Evolutionary conservation across 2,888 invertebrate species (phyloP).

Genomic region (Idaea aversata): DNA sequence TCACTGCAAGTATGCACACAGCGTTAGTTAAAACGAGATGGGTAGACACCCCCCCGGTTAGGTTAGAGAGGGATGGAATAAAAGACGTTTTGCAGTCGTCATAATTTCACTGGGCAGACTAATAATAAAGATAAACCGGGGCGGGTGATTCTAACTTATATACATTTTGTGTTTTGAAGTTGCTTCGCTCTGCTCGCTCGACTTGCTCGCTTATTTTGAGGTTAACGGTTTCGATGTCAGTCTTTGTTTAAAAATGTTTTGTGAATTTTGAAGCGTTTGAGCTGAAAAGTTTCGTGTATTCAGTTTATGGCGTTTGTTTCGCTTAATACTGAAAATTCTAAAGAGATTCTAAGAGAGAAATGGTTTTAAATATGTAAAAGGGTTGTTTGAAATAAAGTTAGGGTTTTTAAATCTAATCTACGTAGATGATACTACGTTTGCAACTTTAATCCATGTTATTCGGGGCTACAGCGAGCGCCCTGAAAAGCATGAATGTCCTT

Average conservation of each 20-base stretch:
- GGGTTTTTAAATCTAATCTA: neutral
- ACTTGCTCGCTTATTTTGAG: slow-evolving; percentile 29
- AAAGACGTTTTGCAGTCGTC: slow-evolving; percentile 78
- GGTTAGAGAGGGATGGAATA: slow-evolving; percentile 42
- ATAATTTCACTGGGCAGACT: slow-evolving; percentile 81
- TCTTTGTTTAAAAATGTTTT: slow-evolving; percentile 28
- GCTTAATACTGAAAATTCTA: neutral
- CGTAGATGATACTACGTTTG: too few species aligned
- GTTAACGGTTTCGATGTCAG: slow-evolving; percentile 26
- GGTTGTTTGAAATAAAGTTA: neutral
- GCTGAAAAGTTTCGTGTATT: neutral
- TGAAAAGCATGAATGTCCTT: too few species aligned
- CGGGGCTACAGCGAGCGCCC: too few species aligned
- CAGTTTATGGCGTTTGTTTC: neutral
- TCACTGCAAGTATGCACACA: slow-evolving; percentile 64
- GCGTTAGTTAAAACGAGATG: slow-evolving; percentile 41
- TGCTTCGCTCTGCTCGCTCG: slow-evolving; percentile 4
- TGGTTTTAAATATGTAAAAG: neutral
- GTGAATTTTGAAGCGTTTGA: slow-evolving; percentile 8
- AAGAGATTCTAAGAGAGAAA: neutral
- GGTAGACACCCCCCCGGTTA: slow-evolving; percentile 9
- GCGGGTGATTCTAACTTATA: slow-evolving; percentile 32
- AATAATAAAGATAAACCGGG: slow-evolving; percentile 78
- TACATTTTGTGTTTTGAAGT: slow-evolving; percentile 28
- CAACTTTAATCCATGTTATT: too few species aligned